Base-by-base conservation (phyloP, 2,888 invertebrate species). In the Drosophila quinaria region DNA sequence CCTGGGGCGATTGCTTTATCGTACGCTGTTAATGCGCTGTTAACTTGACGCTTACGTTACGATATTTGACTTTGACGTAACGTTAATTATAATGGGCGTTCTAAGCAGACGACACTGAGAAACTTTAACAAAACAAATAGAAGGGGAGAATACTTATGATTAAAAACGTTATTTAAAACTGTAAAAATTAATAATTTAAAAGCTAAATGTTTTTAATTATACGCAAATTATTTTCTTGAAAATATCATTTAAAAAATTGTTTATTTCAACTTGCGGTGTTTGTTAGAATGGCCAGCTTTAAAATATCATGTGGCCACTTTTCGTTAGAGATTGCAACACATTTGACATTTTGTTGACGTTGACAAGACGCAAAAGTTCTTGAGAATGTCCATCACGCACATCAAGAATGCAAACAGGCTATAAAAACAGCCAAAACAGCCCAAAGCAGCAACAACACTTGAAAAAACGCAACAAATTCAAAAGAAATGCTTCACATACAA, bases 301-400 rank as follows among this genome's bases (percentile, higher is more conserved):
- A 73, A 59, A 62, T 70, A 61, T 67, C 78, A 62, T 54, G 31
- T 44, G 58, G 76, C 70, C 70, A 78, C 65, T 74, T 70, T 75
- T 56, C 41, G 65, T 35, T 46, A 47, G 46, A 50, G 63, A 74
- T 81, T 89, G 73, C 84, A 62, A 80, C 78, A 81, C 81, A 87
- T 84, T 82, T 76, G 73, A 75, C 71, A 85, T 78, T 66, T 71
- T 41, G 69, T 73, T 73, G 68, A 84, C 78, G 85, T 78, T 77
- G 76, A 77, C 75, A 77, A 39, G 77, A 72, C 60, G 64, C 85
- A 81, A 70, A 81, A 83, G 70, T 89, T 85, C 85, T 84, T 68
- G 60, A 75, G 87, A 85, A 89, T 89, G 89, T 85, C 84, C 83
- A 84, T 84, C 86, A 84, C 44, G 77, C 72, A 65, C 67, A 65